Conservation (phyloP, 2,888 invertebrate genomes). For the Drosophila meridionalis region DNA sequence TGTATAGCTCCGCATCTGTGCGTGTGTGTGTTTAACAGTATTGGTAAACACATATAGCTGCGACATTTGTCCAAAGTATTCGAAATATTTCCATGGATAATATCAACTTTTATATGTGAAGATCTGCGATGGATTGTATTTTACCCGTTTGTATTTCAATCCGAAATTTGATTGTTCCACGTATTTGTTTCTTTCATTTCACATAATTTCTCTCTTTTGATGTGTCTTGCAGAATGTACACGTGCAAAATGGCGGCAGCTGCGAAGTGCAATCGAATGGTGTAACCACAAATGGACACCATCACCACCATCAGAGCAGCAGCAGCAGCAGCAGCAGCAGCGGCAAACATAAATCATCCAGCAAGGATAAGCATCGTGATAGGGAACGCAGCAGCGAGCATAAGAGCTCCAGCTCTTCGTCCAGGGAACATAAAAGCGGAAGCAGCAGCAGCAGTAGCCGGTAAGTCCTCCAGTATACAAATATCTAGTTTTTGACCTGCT, state of each 20-base stretch:
- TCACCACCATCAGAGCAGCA: slow-evolving; percentile 83
- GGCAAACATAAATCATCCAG: slow-evolving; percentile 89
- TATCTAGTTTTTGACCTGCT: background rate
- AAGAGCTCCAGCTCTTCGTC: slow-evolving; percentile 86
- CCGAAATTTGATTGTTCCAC: background rate
- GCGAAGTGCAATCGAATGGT: slow-evolving; percentile 88
- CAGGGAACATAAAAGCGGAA: slow-evolving; percentile 85
- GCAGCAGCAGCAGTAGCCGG: slow-evolving; percentile 84
- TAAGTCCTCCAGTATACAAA: slow-evolving; percentile 43
- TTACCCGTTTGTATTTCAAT: background rate
- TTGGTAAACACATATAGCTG: background rate
- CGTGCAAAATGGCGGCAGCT: slow-evolving; percentile 80
- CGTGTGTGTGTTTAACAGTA: background rate
- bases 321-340: slow-evolving; percentile 86
- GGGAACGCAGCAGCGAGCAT: slow-evolving; percentile 84
- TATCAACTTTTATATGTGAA: background rate
- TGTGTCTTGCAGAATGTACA: slow-evolving; percentile 66
- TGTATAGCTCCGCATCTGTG: background rate
- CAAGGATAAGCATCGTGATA: slow-evolving; percentile 86
- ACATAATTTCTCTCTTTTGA: background rate
- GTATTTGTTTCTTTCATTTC: background rate
- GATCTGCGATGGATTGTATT: background rate
- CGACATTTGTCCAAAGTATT: background rate
- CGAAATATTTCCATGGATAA: background rate
- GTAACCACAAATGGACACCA: slow-evolving; percentile 91